Evolutionary conservation across 1,140 invertebrate species (phyloP).

Genomic region (Lordiphosa mommai): DNA sequence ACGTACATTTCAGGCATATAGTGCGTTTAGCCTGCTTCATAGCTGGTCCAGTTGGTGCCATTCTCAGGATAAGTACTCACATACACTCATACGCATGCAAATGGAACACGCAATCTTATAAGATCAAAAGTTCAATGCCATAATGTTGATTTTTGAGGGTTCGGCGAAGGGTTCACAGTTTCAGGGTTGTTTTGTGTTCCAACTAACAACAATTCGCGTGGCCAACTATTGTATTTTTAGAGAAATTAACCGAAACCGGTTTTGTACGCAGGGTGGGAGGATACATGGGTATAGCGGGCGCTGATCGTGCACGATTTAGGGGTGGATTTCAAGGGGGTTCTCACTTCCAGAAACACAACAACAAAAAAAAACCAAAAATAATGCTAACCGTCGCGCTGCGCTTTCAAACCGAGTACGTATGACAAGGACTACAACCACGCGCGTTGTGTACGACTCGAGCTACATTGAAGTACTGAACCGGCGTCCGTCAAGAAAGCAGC

Average conservation of each 20-base stretch:
- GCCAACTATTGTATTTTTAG: constrained; percentile 15
- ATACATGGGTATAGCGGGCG: neutral
- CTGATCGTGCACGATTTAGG: constrained; percentile 22
- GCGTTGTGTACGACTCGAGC: constrained; percentile 36
- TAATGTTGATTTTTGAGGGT: constrained; percentile 46
- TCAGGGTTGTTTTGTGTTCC: constrained; percentile 1
- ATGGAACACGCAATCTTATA: too few relatives aligned
- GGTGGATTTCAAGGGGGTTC: constrained; percentile 14
- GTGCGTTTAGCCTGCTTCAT: too few relatives aligned
- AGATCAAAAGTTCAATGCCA: neutral
- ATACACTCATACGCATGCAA: too few relatives aligned
- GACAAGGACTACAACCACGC: neutral
- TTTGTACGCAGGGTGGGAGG: constrained; percentile 19
- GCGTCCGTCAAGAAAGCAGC: constrained; percentile 9
- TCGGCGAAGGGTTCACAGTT: neutral
- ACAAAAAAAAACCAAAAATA: constrained; percentile 1
- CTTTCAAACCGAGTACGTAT: neutral
- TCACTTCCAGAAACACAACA: neutral
- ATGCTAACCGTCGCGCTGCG: neutral
- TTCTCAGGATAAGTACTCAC: too few relatives aligned
- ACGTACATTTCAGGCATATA: too few relatives aligned
- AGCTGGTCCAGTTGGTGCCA: too few relatives aligned
- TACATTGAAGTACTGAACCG: constrained; percentile 35
- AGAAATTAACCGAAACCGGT: constrained; percentile 33
- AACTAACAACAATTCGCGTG: too few relatives aligned